A percentile compares a stretch with the other conserved stretches of the same genome.
These are phyloP conservation scores for Hemitrygon akajei DNA, from an alignment of 2,797 vertebrate genomes.

Conservation along the genomic window DNA sequence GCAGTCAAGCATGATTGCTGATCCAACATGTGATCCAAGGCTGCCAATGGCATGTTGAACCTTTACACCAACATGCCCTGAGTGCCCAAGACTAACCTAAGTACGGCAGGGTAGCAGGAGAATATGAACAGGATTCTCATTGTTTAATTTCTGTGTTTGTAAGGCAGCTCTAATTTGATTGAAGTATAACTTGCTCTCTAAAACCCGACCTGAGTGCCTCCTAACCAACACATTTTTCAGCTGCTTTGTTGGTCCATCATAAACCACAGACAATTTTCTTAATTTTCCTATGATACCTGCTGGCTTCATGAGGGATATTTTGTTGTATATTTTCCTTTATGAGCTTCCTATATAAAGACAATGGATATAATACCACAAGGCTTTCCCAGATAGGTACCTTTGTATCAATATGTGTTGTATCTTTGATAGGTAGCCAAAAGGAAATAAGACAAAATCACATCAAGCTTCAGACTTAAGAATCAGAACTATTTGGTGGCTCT, in stretches of 20 bases:
- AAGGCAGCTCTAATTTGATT: not conserved
- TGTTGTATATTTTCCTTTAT: not conserved
- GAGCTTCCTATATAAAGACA: not conserved
- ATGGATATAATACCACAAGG: not conserved
- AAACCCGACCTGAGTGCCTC: not conserved
- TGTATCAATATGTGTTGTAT: not conserved
- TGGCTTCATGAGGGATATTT: not conserved
- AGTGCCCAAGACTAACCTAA: not conserved
- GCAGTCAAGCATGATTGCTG: not conserved
- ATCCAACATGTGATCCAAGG: not conserved
- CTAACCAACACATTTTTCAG: not conserved
- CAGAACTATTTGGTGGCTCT: not conserved
- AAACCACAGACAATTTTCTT: not conserved
- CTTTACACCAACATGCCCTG: not conserved
- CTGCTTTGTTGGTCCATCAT: not conserved
- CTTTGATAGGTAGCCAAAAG: not conserved
- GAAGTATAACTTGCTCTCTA: not conserved
- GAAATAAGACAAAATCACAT: too few relatives aligned
- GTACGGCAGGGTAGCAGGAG: not conserved
- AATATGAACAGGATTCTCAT: not conserved
- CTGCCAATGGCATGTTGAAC: not conserved
- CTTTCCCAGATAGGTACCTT: not conserved
- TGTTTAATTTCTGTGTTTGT: not conserved
- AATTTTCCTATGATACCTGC: too few relatives aligned
- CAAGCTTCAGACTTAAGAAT: not conserved